Evolutionary conservation across 2,113 vertebrate genomes (phyloP).

Genomic region (Gnathonemus echidnorhynchus): DNA sequence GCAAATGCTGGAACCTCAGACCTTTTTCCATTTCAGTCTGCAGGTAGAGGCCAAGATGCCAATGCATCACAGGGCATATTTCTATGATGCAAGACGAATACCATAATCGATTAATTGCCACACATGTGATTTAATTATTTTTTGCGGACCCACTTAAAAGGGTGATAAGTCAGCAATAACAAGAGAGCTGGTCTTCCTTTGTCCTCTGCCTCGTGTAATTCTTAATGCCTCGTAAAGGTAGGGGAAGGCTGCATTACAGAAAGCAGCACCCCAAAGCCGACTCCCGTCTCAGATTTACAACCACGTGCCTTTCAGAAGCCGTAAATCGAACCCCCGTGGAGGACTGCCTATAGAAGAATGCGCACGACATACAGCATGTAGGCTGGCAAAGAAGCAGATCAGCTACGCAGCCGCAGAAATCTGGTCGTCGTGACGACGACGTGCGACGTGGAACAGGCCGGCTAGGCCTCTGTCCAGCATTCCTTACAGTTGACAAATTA

Average conservation of each 20-base stretch:
- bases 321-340: not conserved
- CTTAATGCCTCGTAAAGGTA: not conserved
- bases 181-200: not conserved
- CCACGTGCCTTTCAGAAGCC: not conserved
- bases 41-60: too few species aligned
- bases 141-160: not conserved
- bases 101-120: not conserved
- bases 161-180: not conserved
- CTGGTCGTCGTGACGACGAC: not conserved
- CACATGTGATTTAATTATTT: not conserved
- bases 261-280: not conserved
- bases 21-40: too few species aligned
- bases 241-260: not conserved
- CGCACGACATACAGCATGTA: not conserved
- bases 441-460: not conserved
- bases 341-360: not conserved
- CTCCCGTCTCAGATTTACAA: not conserved
- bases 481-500: not conserved
- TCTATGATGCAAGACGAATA: not conserved
- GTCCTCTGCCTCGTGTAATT: not conserved
- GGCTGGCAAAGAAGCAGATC: not conserved
- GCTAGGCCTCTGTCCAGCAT: not conserved
- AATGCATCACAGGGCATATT: not conserved
- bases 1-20: too few species aligned
- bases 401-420: not conserved